A percentile compares a stretch with the other conserved stretches of the same genome.
phyloP scores from a whole-genome alignment of 2,113 vertebrate species.

The Vireo altiloquus region DNA sequence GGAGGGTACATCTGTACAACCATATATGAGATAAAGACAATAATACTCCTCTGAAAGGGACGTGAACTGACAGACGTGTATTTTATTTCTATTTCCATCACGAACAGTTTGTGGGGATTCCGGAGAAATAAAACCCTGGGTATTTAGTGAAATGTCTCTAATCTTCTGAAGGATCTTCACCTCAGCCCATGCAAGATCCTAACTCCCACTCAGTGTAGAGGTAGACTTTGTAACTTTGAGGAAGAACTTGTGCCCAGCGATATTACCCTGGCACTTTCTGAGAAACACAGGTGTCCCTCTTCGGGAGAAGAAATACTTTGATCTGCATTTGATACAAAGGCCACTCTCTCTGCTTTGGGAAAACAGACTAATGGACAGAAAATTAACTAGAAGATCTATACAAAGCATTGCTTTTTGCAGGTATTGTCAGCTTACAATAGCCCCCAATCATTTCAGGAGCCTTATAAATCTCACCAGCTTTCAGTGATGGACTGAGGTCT shows the following conservation, averaged over 20 bases:
- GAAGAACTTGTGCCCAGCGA: background rate
- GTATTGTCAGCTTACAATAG: background rate
- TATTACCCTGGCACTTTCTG: background rate
- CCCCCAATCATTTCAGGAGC: background rate
- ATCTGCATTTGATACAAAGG: background rate
- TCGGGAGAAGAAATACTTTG: background rate
- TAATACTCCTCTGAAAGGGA: background rate
- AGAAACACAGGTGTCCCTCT: background rate
- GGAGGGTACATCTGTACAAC: background rate
- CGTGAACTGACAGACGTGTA: background rate
- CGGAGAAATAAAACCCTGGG: background rate
- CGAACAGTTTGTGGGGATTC: background rate
- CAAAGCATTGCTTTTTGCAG: background rate
- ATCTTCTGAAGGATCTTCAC: background rate
- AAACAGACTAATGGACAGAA: background rate
- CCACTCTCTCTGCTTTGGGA: background rate
- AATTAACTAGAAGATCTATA: background rate
- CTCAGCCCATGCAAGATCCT: background rate
- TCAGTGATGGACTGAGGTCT: background rate
- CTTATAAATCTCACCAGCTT: background rate
- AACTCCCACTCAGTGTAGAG: background rate
- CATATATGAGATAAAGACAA: background rate
- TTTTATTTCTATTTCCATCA: background rate
- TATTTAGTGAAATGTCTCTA: background rate
- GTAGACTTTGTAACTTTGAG: background rate